Percentiles rank a stretch among this genome's conserved stretches.
Conservation (phyloP, 1,140 invertebrate species). For the Leptinotarsa defecta region DNA sequence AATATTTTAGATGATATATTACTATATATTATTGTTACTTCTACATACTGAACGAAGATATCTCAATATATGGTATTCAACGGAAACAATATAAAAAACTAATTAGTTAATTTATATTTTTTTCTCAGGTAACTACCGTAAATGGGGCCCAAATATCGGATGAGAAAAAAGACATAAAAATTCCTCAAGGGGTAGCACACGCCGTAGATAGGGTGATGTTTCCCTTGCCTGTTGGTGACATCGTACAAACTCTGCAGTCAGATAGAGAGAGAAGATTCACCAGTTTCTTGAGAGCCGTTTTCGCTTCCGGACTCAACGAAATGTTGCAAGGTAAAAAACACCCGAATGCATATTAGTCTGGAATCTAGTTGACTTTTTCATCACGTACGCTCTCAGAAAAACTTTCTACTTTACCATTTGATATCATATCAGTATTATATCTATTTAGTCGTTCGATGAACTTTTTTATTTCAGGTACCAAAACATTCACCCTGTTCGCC, state of each 20-base stretch:
- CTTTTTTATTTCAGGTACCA: conserved; percentile 63
- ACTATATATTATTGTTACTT: too few species aligned
- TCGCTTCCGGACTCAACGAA: conserved; percentile 73
- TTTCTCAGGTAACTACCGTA: conserved; percentile 73
- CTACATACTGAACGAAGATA: too few species aligned
- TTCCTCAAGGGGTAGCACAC: conserved; percentile 84
- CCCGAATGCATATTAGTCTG: too few species aligned
- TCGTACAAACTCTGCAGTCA: conserved; percentile 79
- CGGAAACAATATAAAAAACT: too few species aligned
- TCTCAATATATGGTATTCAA: too few species aligned
- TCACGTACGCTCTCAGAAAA: too few species aligned
- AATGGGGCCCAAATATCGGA: conserved; percentile 79
- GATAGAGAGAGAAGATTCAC: conserved; percentile 79
- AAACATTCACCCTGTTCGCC: conserved; percentile 84
- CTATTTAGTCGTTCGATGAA: neutral
- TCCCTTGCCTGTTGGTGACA: conserved; percentile 80
- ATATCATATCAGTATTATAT: neutral
- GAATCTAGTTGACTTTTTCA: too few species aligned
- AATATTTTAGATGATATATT: too few species aligned
- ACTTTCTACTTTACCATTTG: too few species aligned
- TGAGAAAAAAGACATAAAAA: conserved; percentile 79
- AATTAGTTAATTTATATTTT: conserved; percentile 5
- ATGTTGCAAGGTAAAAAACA: conserved; percentile 67
- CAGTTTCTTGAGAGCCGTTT: conserved; percentile 75
- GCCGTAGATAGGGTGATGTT: conserved; percentile 87